Conservation (phyloP, 1,140 invertebrate species). For the Fopius arisanus region DNA sequence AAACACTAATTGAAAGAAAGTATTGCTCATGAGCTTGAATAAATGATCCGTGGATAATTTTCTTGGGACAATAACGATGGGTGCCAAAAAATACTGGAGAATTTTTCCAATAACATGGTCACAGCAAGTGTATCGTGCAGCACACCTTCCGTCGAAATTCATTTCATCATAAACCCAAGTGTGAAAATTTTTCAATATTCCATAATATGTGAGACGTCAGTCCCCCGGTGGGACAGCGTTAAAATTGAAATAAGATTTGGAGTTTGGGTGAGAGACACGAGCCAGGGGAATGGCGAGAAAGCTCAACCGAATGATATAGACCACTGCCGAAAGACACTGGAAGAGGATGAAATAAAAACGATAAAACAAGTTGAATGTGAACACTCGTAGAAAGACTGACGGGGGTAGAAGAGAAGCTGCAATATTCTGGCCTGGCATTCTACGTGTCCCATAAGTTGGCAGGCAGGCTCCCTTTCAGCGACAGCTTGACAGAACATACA, state of each 20-base stretch:
- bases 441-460: conserved; percentile 62
- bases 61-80: too few species aligned
- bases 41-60: too few species aligned
- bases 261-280: neutral
- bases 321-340: neutral
- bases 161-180: too few species aligned
- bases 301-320: conserved; percentile 7
- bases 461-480: conserved; percentile 57
- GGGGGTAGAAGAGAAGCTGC: conserved; percentile 40
- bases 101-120: too few species aligned
- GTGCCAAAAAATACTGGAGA: too few species aligned
- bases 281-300: neutral
- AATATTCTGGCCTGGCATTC: conserved; percentile 60
- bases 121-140: too few species aligned
- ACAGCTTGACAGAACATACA: conserved; percentile 63
- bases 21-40: too few species aligned
- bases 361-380: conserved; percentile 16
- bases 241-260: conserved; percentile 12
- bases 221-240: neutral
- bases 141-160: too few species aligned
- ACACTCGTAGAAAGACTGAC: neutral
- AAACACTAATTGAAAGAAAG: too few species aligned
- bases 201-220: neutral
- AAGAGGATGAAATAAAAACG: neutral
- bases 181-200: conserved; percentile 8